Base-by-base conservation (phyloP, 2,113 vertebrate genomes). In the Capreolus pygargus region DNA sequence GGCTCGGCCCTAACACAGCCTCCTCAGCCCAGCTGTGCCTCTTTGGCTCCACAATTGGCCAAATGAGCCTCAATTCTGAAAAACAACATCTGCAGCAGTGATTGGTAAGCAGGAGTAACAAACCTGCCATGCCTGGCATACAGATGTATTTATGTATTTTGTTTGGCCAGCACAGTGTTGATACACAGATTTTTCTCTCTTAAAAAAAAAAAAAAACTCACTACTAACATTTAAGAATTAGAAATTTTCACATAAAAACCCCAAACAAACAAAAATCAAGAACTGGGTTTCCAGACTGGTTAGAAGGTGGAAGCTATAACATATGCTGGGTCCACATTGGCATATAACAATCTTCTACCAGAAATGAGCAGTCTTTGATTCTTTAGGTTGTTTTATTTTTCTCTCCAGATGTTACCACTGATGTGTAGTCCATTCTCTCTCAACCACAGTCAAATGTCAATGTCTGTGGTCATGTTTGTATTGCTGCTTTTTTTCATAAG, bases 1-100 rank as follows among this genome's bases (percentile, higher is more conserved):
- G 47, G 33, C 61, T 85, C 3, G 28, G 83, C 9, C 39, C 55
- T 25, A 3, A 3, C 27, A 23, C 23, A n/a, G 55, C 13, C 15
- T 57, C 70, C 27, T 89, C 8, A 84, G 50, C 33, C 28, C 52
- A 86, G 88, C 87, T 82, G 47, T 67, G 52, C 50, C 79, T 97
- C 86, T 96, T 57, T 25, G 27, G 67, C 30, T 83, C 39, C 6
- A 30, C 3, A 23, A 23, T 89, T 94, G 39, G 79, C 74, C 70
- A 94, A 94, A 78, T 28, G 33, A 88, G 45, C 47, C 90, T 81
- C 30, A 45, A 1, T 92, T 76, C 43, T 92, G 52, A 57, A 94
- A 97, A 94, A 93, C 64, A 95, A 57, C 93, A 92, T 92, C 83
- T 95, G 83, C 12, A 91, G 92, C n/a, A n/a, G 11, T 55, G 84